phyloP scores from a whole-genome alignment of 2,113 vertebrate genomes.

The Chloroceryle aenea region DNA sequence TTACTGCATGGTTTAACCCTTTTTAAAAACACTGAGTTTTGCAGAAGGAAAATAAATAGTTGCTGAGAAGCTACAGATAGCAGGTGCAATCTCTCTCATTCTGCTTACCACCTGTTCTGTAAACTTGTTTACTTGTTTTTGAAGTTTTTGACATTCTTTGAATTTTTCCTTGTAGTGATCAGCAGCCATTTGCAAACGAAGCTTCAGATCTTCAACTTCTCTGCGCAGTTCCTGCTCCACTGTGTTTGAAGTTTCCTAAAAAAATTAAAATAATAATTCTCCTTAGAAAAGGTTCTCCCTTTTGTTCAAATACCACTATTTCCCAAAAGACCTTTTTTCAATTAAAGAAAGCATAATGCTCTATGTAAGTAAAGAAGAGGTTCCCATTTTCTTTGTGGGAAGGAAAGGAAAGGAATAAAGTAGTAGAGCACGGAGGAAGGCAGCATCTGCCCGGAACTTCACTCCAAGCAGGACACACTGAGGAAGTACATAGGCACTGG shows the following conservation, averaged over 20 bases:
- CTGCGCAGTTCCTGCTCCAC: slow-evolving; percentile 90
- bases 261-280: not conserved
- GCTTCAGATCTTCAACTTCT: slow-evolving; percentile 96
- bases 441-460: not conserved
- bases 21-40: not conserved
- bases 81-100: not conserved
- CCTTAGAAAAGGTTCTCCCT: not conserved
- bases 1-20: not conserved
- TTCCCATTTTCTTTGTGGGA: not conserved
- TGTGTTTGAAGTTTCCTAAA: slow-evolving; percentile 77
- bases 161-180: slow-evolving; percentile 99
- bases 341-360: not conserved
- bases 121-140: slow-evolving; percentile 92
- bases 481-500: not conserved
- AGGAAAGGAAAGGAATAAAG: not conserved
- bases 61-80: not conserved
- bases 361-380: not conserved
- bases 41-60: not conserved
- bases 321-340: not conserved
- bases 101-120: slow-evolving; percentile 89
- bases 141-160: slow-evolving; percentile 96
- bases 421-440: not conserved
- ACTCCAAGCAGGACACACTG: not conserved
- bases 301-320: not conserved
- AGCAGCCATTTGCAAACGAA: slow-evolving; percentile 96